Base-by-base conservation (phyloP, 2,113 vertebrate genomes). In the Pteruthius melanotis region DNA sequence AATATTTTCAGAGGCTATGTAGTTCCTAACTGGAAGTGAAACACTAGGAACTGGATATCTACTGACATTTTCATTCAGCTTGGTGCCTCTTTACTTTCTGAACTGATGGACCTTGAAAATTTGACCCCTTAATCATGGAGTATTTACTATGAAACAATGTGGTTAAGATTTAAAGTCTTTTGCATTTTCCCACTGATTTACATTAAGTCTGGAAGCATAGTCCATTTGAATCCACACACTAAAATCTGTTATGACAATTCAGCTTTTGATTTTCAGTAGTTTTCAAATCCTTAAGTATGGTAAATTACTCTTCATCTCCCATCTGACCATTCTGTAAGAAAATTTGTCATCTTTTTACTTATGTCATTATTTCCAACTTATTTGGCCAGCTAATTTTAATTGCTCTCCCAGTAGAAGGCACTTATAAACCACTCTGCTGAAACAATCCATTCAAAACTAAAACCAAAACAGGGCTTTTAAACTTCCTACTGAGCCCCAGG, bases 371-470 rank as follows among this genome's bases (percentile, higher is more conserved):
- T 95, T 92, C 45, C 54, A 83, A 68, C 17, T 78, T 94, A 83
- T 90, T 90, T 94, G 85, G 75, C 79, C 40, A 66, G 85, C 60
- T 94, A 83, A 74, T 91, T 89, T 88, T 81, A 90, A 93, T 83
- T 78, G 49, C 45, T 92, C 15, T 83, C 52, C 20, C 64, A 53
- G 69, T 22, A 86, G 82, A 92, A 97, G 40, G 26, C 56, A 81
- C 50, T 94, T 90, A 86, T 12, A 96, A 89, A 61, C 37, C 49
- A 56, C 44, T 64, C 47, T 63, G 59, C 60, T 84, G 68, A 87
- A 96, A 91, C 79, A 93, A 5, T 68, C 19, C 19, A 28, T 92
- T 47, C 79, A 74, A 90, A 94, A 57, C 21, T 52, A 81, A 87
- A 93, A 80, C 42, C 71, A 54, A 87, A 93, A 42, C 44, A 78